A percentile compares a stretch with the other conserved stretches of the same genome.
These are phyloP conservation scores for Nasonia longicornis DNA, from an alignment of 1,140 invertebrate genomes.

Conservation along the genomic window DNA sequence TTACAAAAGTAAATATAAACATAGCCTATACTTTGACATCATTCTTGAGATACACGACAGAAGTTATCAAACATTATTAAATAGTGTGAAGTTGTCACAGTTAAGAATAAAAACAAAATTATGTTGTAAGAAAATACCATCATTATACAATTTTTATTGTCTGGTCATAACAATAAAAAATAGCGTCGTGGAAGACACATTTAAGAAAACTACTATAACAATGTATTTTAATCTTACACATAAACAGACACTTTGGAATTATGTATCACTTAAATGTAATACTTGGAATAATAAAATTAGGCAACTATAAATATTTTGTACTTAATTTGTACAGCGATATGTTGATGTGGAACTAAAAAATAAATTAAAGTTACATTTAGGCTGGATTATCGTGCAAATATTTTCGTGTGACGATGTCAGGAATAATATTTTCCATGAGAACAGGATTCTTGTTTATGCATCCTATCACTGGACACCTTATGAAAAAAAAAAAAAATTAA, in stretches of 20 bases:
- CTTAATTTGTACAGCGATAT: neutral
- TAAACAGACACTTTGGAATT: neutral
- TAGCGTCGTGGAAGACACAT: neutral
- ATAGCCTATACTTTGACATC: slow-evolving; percentile 48
- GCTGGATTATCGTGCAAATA: slow-evolving; percentile 52
- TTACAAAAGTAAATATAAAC: slow-evolving; percentile 51
- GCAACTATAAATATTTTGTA: neutral
- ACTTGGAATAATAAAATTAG: neutral
- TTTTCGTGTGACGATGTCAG: slow-evolving; percentile 55
- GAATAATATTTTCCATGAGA: slow-evolving; percentile 47
- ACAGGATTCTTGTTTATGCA: slow-evolving; percentile 58
- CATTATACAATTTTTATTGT: neutral
- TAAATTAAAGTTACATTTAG: neutral
- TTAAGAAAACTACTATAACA: slow-evolving; percentile 13
- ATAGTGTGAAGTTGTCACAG: slow-evolving; percentile 12
- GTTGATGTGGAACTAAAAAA: neutral
- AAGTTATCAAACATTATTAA: slow-evolving; percentile 14
- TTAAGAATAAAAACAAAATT: slow-evolving; percentile 14
- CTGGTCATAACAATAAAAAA: neutral
- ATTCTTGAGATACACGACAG: neutral
- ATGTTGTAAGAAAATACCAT: neutral
- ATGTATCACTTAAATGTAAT: neutral
- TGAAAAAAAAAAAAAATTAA: slow-evolving; percentile 28
- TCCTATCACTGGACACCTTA: slow-evolving; percentile 63
- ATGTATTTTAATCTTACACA: neutral